phyloP scores from a whole-genome alignment of 1,140 invertebrate genomes.

The Calliphora vicina region DNA sequence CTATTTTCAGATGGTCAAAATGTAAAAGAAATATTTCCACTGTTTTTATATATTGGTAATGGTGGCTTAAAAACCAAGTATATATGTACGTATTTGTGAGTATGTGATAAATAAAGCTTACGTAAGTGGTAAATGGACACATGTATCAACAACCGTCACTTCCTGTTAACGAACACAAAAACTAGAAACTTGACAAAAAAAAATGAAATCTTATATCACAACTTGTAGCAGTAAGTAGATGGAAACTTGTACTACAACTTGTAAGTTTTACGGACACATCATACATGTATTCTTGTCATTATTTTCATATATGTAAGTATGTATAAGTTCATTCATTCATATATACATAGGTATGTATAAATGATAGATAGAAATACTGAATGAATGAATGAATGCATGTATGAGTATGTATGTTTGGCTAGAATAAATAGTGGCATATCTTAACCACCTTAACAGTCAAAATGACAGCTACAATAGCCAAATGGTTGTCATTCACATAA shows the following conservation, averaged over 20 bases:
- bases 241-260: neutral
- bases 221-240: neutral
- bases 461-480: constrained; percentile 6
- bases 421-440: constrained; percentile 5
- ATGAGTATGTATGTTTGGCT: neutral
- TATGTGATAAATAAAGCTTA: neutral
- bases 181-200: neutral
- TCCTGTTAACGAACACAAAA: neutral
- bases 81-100: no score
- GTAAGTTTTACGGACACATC: neutral
- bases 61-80: no score
- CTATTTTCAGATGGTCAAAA: no score
- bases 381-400: neutral
- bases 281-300: no score
- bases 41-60: no score
- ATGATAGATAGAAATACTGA: neutral
- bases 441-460: constrained; percentile 7
- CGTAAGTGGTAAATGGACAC: neutral
- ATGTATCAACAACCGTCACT: neutral
- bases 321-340: neutral
- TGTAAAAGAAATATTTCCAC: no score
- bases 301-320: neutral
- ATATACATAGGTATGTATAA: neutral
- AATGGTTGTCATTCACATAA: constrained; percentile 9
- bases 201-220: neutral